These are phyloP conservation scores for Mythimna pallens DNA, from an alignment of 2,888 invertebrate genomes.

Conservation along the genomic window DNA sequence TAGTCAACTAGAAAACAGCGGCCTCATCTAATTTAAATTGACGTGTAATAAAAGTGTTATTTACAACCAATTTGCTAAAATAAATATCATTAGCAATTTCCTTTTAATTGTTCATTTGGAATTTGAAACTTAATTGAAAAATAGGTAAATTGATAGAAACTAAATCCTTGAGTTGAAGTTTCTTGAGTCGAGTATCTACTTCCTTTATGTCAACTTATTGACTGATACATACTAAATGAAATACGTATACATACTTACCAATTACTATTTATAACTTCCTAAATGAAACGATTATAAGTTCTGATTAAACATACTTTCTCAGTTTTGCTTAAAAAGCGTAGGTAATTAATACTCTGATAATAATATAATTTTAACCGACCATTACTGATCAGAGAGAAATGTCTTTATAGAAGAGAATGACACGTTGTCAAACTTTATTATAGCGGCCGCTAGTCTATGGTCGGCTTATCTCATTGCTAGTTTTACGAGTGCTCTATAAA, in stretches of 20 bases:
- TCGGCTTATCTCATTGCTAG: constrained; percentile 75
- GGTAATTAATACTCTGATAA: constrained; percentile 31
- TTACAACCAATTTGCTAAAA: too few species aligned
- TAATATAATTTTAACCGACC: constrained; percentile 54
- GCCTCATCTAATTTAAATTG: too few species aligned
- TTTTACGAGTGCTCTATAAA: constrained; percentile 88
- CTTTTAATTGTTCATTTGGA: neutral
- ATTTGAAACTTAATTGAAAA: neutral
- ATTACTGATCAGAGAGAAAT: constrained; percentile 62
- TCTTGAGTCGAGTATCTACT: too few species aligned
- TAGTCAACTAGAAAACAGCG: too few species aligned
- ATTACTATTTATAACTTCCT: neutral
- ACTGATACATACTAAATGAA: neutral
- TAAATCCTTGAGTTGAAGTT: too few species aligned
- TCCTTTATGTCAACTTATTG: too few species aligned
- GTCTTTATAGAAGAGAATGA: constrained; percentile 77
- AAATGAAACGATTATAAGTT: constrained; percentile 2
- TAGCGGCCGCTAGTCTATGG: constrained; percentile 73
- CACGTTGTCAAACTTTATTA: constrained; percentile 86
- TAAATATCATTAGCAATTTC: too few species aligned
- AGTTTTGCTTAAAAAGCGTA: constrained; percentile 28
- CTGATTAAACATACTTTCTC: constrained; percentile 19
- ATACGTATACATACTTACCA: neutral
- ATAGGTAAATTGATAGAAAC: neutral
- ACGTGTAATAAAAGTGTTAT: too few species aligned